Evolutionary conservation across 1,140 invertebrate genomes (phyloP), one percentile per base, ranked within the genome.

Genomic region (Paracyclopina nana): DNA sequence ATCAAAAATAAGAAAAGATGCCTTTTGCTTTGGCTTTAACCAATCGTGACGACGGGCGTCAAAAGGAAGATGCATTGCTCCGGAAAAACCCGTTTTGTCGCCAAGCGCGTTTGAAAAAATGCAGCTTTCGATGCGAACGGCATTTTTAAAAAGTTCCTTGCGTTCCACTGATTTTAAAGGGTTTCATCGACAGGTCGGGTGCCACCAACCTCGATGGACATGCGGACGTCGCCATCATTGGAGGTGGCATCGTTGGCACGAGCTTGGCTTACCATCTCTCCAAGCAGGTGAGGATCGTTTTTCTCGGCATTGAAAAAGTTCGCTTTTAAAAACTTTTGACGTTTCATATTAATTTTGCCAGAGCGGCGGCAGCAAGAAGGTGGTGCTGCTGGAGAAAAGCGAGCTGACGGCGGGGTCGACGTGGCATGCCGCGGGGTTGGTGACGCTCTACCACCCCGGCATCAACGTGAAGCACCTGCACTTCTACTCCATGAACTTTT

Each of bases 371-470:
- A n/a, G n/a, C n/a, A n/a, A n/a, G n/a, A n/a, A n/a, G n/a, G 65
- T 66, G 1, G n/a, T 65, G 6, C 55, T 66, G 4, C 55, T 66
- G 9, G 65, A 66, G 55, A 66, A 66, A 54, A 57, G n/a, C 62
- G 65, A 66, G 42, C 50, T 66, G 27, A 66, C 65, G 5, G 62
- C 65, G 28, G 65, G 65, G 6, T 66, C 65, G 2, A 66, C 65
- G 2, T 66, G 65, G 65, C 65, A 66, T 57, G 65, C 65, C 4
- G 64, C 64, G n/a, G 12, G 64, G 64, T 8, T 66, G 6, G 56
- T 56, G 9, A 61, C 65, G 5, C 56, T 59, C 11, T 66, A 59
- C 54, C 58, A 66, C 52, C 60, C 63, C 12, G 57, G 57, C 18
- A 60, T 63, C 28, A 67, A 67, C 43, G 52, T 66, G 16, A 66